Evolutionary conservation across 2,888 invertebrate genomes (phyloP).

Genomic region (Drosophila ustulata): DNA sequence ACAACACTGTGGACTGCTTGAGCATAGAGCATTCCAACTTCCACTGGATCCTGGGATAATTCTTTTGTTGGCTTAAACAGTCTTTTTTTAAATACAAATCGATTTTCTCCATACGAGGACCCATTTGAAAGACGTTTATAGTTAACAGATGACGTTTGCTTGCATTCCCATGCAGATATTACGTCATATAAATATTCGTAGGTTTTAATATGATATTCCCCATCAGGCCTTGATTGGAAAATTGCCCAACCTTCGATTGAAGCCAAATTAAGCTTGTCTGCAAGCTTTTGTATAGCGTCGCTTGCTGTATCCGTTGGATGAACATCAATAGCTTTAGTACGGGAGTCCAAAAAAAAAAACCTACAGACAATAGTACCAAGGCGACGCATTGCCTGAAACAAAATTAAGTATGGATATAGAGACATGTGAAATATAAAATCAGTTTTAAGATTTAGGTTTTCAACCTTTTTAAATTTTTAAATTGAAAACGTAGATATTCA

Average conservation of each 20-base stretch:
- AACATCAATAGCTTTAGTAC: slow-evolving; percentile 97
- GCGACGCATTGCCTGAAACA: slow-evolving; percentile 92
- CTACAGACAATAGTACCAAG: slow-evolving; percentile 96
- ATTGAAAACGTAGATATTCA: too few species aligned
- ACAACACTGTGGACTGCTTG: slow-evolving; percentile 98
- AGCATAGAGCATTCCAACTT: slow-evolving; percentile 96
- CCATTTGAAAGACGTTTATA: slow-evolving; percentile 88
- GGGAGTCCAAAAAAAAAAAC: slow-evolving; percentile 97
- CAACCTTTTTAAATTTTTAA: too few species aligned
- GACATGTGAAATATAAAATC: not conserved
- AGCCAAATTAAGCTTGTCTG: slow-evolving; percentile 93
- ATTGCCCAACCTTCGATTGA: slow-evolving; percentile 97
- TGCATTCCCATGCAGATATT: slow-evolving; percentile 96
- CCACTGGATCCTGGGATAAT: slow-evolving; percentile 97
- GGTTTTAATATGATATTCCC: slow-evolving; percentile 95
- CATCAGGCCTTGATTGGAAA: slow-evolving; percentile 94
- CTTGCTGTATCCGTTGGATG: slow-evolving; percentile 97
- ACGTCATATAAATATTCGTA: slow-evolving; percentile 97
- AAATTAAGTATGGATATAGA: slow-evolving; percentile 24
- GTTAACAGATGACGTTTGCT: slow-evolving; percentile 86
- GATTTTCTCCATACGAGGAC: slow-evolving; percentile 93
- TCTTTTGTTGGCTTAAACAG: slow-evolving; percentile 95
- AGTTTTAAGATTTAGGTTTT: too few species aligned
- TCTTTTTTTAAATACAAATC: slow-evolving; percentile 96
- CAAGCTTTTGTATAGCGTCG: slow-evolving; percentile 94